Base-by-base conservation (phyloP, 2,888 invertebrate species). In the Thalpophila matura region DNA sequence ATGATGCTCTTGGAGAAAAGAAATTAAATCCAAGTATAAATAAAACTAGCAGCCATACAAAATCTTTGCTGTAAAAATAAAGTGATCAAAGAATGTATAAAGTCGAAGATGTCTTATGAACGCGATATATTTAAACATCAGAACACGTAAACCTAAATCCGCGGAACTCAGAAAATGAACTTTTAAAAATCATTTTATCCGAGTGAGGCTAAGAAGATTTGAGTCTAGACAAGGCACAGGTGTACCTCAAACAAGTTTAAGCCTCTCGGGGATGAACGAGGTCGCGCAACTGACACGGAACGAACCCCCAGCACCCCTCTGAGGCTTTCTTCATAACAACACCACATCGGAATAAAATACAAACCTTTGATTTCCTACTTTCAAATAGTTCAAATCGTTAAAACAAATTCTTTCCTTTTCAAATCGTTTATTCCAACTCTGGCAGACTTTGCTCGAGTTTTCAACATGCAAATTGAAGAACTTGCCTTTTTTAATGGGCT, bases 401-500 rank as follows among this genome's bases (percentile, higher is more conserved):
- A 61, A 72, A 51, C 18, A 56, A 58, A 49, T 56, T 57, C 42
- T 43, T 26, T 53, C 58, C n/a, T n/a, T n/a, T n/a, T n/a, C n/a
- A n/a, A 58, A 35, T 33, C 29, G 26, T 33, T 68, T 60, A 64
- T 55, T 54, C 59, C 46, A 20, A 42, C 27, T 55, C 26, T 20
- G 40, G 14, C 47, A 22, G 54, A 55, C 60, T 62, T 62, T 56
- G 55, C 55, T 14, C 54, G 46, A 73, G 43, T 64, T 73, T 42
- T n/a, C n/a, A 77, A 61, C 47, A 63, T 66, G 64, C 56, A 74
- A 68, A 77, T 69, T 74, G 43, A 53, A 60, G 37, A 60, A 53
- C 55, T 54, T 62, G 33, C 42, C n/a, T n/a, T 46, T 69, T 73
- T 45, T 38, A 77, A 62, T 62, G 67, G 53, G 47, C 60, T 67